Base-by-base conservation (phyloP, 2,113 vertebrate species). In the Psilopsiagon aurifrons region DNA sequence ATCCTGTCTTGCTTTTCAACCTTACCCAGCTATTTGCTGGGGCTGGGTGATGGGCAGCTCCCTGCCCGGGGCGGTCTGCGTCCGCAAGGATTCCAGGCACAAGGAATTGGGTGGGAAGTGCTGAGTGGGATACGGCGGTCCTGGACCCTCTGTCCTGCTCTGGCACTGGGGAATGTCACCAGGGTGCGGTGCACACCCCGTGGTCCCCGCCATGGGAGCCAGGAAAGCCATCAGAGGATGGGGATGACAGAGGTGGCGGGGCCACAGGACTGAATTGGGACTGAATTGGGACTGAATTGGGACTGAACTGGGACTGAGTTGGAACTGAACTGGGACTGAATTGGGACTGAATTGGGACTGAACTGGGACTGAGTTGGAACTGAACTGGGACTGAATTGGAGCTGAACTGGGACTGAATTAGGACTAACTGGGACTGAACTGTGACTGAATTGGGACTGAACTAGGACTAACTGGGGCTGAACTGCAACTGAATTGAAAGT, bases 1-100 rank as follows among this genome's bases (percentile, higher is more conserved):
- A 97, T 96, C 92, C 94, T 88, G 86, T 57, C 80, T 86, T 64
- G 76, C 90, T 74, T 70, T 93, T 63, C 85, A 90, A n/a, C 85
- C 51, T 54, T 74, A 92, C 94, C 90, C 88, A 18, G 95, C 71
- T 81, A 80, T 92, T 90, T 88, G 71, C 62, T 3, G n/a, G 62
- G 78, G 66, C 66, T 2, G 7, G 35, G 64, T 44, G 3, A 15
- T 7, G 55, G 76, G 88, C 77, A 91, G 89, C 83, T 60, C 79
- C 74, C 62, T 63, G 43, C 41, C 28, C 4, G 2, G 69, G 60
- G 17, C 66, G 22, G 5, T 5, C 39, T 24, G 66, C 43, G 44
- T 17, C 39, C 79, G 17, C 66, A 17, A 31, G 67, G 88, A 79
- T 27, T 28, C 1, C 14, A 62, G 35, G 18, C 90, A 37, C 52